Base-by-base conservation (phyloP, 2,113 vertebrate species). In the Origma solitaria region DNA sequence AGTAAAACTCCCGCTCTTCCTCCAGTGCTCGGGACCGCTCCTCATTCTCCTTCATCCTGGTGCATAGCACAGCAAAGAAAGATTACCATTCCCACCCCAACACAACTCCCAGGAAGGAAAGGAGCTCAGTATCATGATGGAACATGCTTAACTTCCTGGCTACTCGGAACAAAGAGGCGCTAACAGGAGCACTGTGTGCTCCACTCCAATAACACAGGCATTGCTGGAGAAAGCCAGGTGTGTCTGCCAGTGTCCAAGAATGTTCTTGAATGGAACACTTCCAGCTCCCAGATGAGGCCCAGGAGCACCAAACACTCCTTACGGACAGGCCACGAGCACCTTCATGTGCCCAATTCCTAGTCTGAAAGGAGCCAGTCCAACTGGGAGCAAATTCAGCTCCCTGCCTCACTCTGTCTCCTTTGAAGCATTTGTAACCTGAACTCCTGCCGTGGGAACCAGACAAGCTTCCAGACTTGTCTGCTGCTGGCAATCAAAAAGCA, bases 1-100 rank as follows among this genome's bases (percentile, higher is more conserved):
- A 99, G 93, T 99, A 99, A 95, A 98, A 99, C 91, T 99, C 99
- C 2, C 98, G 97, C 96, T 99, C 99, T 94, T 99, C 98, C 97
- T 99, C 99, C 97, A 99, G 97, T 4, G 98, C 97, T 65, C 94
- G 94, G 0, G 98, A 98, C 31, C 98, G 98, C 88, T 98, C 97
- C 90, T 99, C 98, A 0, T 99, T 99, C 92, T 99, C 98, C 94
- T 96, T 98, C 94, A 99, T 98, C 97, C 99, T 99, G 97, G 49
- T 5, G 27, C 42, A 42, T 1, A 13, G 31, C 49, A 93, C 33
- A 89, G 71, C 42, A 65, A 87, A 87, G 50, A 47, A 45, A 58
- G 33, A 16, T 14, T 17, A 73, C 60, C n/a, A 18, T 84, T 88
- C 47, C 64, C 66, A 66, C 21, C 28, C 25, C 84, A 60, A 5